phyloP scores from a whole-genome alignment of 2,797 vertebrate species.

The Scolopax bukidnonensis region DNA sequence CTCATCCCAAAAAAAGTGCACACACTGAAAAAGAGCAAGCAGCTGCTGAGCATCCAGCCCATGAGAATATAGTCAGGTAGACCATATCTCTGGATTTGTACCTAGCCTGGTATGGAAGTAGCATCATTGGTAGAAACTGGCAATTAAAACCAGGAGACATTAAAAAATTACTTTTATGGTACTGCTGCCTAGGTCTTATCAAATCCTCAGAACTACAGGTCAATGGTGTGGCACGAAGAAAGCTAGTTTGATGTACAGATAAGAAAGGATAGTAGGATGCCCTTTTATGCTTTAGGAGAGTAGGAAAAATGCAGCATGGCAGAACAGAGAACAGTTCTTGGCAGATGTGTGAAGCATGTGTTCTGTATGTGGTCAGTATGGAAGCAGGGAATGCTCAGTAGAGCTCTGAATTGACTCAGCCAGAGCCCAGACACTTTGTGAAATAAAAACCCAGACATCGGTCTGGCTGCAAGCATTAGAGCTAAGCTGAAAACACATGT shows the following conservation, averaged over 20 bases:
- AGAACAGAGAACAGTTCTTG: neutral
- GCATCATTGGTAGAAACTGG: neutral
- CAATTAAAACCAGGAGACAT: neutral
- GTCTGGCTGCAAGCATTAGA: conserved; percentile 39
- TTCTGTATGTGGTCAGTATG: neutral
- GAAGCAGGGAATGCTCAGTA: neutral
- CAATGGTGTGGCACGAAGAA: neutral
- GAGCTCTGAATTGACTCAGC: conserved; percentile 14
- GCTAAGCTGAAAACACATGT: conserved; percentile 56
- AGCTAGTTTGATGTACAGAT: neutral
- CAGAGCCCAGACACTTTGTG: neutral
- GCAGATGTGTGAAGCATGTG: neutral
- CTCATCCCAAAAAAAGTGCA: rapidly evolving
- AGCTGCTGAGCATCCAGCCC: neutral
- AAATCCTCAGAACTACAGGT: neutral
- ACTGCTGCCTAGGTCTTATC: neutral
- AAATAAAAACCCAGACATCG: conserved; percentile 63
- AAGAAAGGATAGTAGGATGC: neutral
- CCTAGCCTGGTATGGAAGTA: neutral
- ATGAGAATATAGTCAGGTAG: neutral
- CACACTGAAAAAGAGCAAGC: neutral
- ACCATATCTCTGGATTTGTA: neutral
- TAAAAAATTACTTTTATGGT: neutral
- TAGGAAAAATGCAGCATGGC: neutral
- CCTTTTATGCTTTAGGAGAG: neutral